phyloP scores from a whole-genome alignment of 2,888 invertebrate species.

The Orthonevra nobilis region DNA sequence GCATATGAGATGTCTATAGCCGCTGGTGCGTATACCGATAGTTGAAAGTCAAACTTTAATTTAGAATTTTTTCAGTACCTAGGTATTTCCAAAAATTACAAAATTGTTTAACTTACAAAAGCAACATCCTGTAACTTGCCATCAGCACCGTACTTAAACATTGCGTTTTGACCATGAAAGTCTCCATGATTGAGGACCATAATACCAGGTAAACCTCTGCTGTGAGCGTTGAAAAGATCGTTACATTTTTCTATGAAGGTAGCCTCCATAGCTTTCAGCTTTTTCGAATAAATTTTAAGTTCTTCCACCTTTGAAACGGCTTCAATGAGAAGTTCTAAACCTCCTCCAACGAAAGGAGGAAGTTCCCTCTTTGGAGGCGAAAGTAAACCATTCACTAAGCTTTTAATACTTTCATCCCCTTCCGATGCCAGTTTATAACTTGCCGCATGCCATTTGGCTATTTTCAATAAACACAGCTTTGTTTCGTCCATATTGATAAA shows the following conservation, averaged over 20 bases:
- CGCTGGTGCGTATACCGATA: constrained; percentile 36
- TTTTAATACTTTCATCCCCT: constrained; percentile 16
- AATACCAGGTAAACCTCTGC: constrained; percentile 1
- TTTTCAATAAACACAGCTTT: constrained; percentile 50
- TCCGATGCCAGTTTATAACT: constrained; percentile 61
- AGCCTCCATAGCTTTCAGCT: background rate
- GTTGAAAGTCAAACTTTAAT: constrained; percentile 44
- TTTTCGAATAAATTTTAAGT: constrained; percentile 8
- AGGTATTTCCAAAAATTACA: too few species aligned
- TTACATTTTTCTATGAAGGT: constrained; percentile 12
- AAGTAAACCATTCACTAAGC: constrained; percentile 7
- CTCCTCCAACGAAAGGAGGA: background rate
- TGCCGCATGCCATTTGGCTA: constrained; percentile 70
- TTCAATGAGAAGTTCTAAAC: constrained; percentile 4
- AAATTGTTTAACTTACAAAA: constrained; percentile 10
- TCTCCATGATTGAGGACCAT: constrained; percentile 55
- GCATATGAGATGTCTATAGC: constrained; percentile 29
- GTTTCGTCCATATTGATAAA: constrained; percentile 42
- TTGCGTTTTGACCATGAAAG: constrained; percentile 35
- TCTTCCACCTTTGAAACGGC: constrained; percentile 9
- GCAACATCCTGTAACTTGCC: constrained; percentile 30
- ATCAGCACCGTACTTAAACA: constrained; percentile 25
- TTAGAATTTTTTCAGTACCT: background rate
- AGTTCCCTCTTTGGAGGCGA: constrained; percentile 13
- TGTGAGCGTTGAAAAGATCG: constrained; percentile 27